Conservation (phyloP, 2,888 invertebrate genomes). For the Drosophila nigricruria region DNA sequence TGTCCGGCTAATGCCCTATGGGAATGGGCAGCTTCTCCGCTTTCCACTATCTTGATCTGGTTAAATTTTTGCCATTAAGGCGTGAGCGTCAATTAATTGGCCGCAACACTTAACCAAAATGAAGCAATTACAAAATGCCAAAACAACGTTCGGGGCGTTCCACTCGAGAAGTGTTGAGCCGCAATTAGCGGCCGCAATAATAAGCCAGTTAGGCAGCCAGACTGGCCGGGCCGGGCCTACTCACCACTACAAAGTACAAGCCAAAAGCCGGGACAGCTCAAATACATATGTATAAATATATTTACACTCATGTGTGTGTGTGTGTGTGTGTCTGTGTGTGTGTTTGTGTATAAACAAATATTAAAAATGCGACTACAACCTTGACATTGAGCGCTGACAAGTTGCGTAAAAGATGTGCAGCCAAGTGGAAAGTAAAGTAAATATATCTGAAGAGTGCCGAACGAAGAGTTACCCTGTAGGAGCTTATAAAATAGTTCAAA, state of each 20-base stretch:
- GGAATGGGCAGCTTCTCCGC: neutral
- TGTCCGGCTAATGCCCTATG: constrained; percentile 4
- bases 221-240: constrained; percentile 36
- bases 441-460: neutral
- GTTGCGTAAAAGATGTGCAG: constrained; percentile 66
- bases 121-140: constrained; percentile 72
- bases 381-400: constrained; percentile 70
- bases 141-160: constrained; percentile 62
- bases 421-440: constrained; percentile 59
- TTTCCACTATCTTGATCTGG: constrained; percentile 52
- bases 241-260: constrained; percentile 6
- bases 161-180: constrained; percentile 68
- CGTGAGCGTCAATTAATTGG: constrained; percentile 61
- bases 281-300: constrained; percentile 6
- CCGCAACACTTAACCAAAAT: constrained; percentile 49
- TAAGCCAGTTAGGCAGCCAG: constrained; percentile 41
- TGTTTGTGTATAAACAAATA: constrained; percentile 37
- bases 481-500: neutral
- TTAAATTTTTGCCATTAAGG: constrained; percentile 49
- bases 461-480: constrained; percentile 19
- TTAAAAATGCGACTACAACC: constrained; percentile 60
- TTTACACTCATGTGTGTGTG: neutral
- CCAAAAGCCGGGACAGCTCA: constrained; percentile 19
- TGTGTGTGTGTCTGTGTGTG: constrained; percentile 1
- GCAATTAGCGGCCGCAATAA: constrained; percentile 55